These are phyloP conservation scores for Pristionchus mayeri DNA, from an alignment of 2,888 invertebrate genomes.

Conservation along the genomic window DNA sequence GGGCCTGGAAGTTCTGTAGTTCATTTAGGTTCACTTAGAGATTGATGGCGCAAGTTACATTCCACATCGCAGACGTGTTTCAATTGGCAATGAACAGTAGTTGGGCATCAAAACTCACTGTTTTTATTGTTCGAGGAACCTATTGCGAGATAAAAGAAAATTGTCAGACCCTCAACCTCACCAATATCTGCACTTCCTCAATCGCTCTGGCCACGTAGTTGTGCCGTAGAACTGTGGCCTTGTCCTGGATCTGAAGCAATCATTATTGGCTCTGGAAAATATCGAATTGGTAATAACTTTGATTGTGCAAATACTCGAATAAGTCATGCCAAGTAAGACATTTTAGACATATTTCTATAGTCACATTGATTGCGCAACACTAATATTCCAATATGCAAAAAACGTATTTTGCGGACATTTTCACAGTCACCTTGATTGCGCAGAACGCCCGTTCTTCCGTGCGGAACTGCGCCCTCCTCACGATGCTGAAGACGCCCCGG, in stretches of 20 bases:
- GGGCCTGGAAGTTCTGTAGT: constrained; percentile 56
- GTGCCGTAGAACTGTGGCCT: neutral
- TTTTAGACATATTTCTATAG: no score
- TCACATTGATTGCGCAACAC: no score
- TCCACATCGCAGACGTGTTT: no score
- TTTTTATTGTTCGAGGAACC: neutral
- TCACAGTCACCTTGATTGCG: constrained; percentile 83
- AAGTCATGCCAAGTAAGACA: no score
- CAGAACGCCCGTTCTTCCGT: constrained; percentile 84
- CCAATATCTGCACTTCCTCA: constrained; percentile 38
- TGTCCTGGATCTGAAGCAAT: constrained; percentile 43
- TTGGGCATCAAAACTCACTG: neutral
- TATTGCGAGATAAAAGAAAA: neutral
- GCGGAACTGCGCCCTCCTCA: constrained; percentile 84
- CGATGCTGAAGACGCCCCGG: constrained; percentile 92
- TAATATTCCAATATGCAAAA: no score
- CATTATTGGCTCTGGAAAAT: no score
- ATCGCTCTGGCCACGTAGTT: neutral
- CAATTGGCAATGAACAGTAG: no score
- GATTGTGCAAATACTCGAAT: no score
- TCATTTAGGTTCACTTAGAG: no score
- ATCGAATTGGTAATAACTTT: no score
- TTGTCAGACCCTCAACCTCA: neutral
- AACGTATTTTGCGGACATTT: no score
- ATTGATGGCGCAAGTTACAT: neutral